phyloP scores from a whole-genome alignment of 2,113 vertebrate species.

The Psilopsiagon aymara region DNA sequence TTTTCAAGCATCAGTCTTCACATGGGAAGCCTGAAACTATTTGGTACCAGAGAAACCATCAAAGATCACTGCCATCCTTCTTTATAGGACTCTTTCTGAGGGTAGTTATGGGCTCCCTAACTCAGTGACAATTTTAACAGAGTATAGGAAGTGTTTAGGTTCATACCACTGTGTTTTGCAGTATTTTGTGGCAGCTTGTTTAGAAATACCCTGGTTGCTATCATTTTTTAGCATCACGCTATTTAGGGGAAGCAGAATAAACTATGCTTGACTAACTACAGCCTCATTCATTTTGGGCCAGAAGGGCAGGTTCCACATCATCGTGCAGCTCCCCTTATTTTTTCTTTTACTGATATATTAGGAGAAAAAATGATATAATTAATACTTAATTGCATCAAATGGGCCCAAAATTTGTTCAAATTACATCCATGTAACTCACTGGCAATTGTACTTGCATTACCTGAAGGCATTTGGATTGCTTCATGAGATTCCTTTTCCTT shows the following conservation, averaged over 20 bases:
- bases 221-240: background rate
- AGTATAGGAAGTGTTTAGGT: background rate
- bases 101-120: background rate
- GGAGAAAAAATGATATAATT: background rate
- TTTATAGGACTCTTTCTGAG: background rate
- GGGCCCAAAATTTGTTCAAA: background rate
- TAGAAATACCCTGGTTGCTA: background rate
- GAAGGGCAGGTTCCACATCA: background rate
- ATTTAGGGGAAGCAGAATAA: background rate
- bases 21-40: background rate
- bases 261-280: background rate
- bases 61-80: background rate
- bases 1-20: background rate
- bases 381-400: slow-evolving; percentile 8
- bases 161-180: background rate
- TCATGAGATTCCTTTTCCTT: slow-evolving; percentile 20
- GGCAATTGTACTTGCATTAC: background rate
- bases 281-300: background rate
- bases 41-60: background rate
- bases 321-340: background rate
- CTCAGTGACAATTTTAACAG: background rate
- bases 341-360: background rate
- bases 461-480: slow-evolving; percentile 39
- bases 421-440: background rate
- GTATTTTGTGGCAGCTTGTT: background rate